These are phyloP conservation scores for Scaptomyza cyrtandrae DNA, from an alignment of 2,888 invertebrate species.

Conservation along the genomic window DNA sequence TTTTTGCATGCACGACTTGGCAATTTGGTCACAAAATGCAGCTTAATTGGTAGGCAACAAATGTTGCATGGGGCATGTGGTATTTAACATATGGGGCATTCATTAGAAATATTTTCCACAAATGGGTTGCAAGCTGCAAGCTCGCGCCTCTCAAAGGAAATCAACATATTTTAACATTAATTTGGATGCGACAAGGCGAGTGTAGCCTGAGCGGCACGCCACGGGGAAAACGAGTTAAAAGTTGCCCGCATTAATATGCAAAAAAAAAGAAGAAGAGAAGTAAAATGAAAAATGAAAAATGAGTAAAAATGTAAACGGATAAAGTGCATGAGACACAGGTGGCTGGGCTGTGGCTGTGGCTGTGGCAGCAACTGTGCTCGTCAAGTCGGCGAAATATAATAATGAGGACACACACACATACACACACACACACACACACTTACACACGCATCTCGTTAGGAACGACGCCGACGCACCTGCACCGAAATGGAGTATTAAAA, in stretches of 20 bases:
- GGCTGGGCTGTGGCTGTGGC: too few species aligned
- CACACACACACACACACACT: constrained; percentile 18
- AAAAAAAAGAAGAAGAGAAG: constrained; percentile 13
- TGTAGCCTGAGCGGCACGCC: neutral
- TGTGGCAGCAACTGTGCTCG: constrained; percentile 43
- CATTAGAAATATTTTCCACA: constrained; percentile 47
- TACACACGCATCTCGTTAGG: constrained; percentile 58
- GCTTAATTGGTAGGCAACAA: constrained; percentile 32
- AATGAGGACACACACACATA: constrained; percentile 65
- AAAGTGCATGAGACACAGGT: constrained; percentile 28
- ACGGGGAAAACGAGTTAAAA: constrained; percentile 61
- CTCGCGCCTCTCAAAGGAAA: constrained; percentile 62
- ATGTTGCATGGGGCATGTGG: constrained; percentile 10
- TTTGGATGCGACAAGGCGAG: constrained; percentile 47
- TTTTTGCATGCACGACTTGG: constrained; percentile 2
- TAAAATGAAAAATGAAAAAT: constrained; percentile 11
- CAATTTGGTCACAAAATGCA: constrained; percentile 16
- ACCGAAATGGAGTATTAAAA: constrained; percentile 84
- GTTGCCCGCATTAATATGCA: constrained; percentile 55
- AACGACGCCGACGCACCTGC: constrained; percentile 64
- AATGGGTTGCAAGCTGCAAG: constrained; percentile 38
- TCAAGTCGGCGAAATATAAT: constrained; percentile 73
- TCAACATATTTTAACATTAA: constrained; percentile 75
- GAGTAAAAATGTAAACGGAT: constrained; percentile 57
- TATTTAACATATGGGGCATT: constrained; percentile 41